Percentiles rank a stretch among this genome's conserved stretches.
Conservation (phyloP, 2,113 vertebrate genomes). For the Cichladusa arquata region DNA sequence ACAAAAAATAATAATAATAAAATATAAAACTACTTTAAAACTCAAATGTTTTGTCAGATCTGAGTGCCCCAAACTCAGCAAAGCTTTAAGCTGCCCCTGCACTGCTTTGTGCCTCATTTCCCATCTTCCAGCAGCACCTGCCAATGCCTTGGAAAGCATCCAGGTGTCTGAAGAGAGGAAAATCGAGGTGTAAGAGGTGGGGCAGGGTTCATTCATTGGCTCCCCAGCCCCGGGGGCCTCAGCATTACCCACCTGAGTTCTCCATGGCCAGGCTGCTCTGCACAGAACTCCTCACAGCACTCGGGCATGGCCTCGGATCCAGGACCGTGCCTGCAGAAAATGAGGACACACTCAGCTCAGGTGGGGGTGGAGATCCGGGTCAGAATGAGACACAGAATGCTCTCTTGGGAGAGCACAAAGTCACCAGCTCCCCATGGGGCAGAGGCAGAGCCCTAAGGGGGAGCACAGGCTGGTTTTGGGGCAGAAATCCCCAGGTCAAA, state of each 20-base stretch:
- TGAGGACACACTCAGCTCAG: fast-evolving
- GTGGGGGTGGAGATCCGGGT: fast-evolving
- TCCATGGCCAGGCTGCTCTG: slow-evolving; percentile 4
- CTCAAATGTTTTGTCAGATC: neutral
- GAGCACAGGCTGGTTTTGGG: neutral
- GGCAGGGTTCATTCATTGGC: fast-evolving
- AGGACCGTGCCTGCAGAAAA: neutral
- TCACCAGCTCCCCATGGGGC: fast-evolving
- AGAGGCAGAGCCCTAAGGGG: neutral
- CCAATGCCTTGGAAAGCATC: neutral
- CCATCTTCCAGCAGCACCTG: neutral
- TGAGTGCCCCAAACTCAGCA: neutral
- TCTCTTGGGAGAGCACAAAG: neutral
- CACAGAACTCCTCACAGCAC: neutral
- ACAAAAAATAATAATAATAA: neutral
- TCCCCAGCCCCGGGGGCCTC: fast-evolving
- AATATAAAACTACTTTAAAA: neutral
- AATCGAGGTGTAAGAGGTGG: fast-evolving
- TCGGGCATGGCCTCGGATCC: slow-evolving; percentile 13
- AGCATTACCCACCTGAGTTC: slow-evolving; percentile 27
- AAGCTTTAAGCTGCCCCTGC: neutral
- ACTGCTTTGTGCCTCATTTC: neutral
- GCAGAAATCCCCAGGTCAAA: neutral
- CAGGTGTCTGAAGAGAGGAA: fast-evolving
- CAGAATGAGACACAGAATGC: no score